Conservation (phyloP, 2,797 vertebrate species). For the Otolemur crassicaudatus region DNA sequence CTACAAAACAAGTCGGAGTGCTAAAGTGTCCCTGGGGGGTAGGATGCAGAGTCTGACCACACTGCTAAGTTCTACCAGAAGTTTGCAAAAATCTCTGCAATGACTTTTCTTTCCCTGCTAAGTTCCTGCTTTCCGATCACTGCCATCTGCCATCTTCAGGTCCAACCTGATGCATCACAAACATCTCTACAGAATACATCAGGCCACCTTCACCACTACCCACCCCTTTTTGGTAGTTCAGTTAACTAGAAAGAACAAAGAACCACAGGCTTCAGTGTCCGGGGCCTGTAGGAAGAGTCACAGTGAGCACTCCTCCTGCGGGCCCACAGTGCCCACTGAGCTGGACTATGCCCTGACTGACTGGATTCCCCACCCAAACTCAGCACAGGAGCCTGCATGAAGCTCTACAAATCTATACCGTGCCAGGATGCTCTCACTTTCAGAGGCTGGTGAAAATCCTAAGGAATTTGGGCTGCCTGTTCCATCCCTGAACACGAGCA, state of each 20-base stretch:
- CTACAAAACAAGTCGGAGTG: not conserved
- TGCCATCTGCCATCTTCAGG: not conserved
- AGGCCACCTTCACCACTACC: not conserved
- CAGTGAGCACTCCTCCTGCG: not conserved
- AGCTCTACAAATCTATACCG: not conserved
- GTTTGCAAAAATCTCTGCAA: not conserved
- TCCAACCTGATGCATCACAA: not conserved
- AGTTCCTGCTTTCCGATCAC: not conserved
- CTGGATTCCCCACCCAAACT: not conserved
- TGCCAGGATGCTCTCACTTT: not conserved
- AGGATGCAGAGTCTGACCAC: not conserved
- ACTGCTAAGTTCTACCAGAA: not conserved
- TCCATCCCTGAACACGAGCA: not conserved
- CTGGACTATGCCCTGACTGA: not conserved
- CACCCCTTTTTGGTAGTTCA: not conserved
- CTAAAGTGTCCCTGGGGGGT: too few relatives aligned
- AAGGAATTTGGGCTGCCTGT: not conserved
- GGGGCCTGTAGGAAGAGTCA: not conserved
- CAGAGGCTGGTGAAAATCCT: not conserved
- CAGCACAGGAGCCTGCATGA: not conserved
- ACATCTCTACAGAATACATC: not conserved
- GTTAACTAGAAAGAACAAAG: not conserved
- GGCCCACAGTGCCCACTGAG: not conserved
- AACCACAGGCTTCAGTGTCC: not conserved
- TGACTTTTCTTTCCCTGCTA: not conserved